Percentiles rank a stretch among this genome's conserved stretches.
These are phyloP conservation scores for Ecdyonurus torrentis DNA, from an alignment of 2,888 invertebrate species.

Conservation along the genomic window DNA sequence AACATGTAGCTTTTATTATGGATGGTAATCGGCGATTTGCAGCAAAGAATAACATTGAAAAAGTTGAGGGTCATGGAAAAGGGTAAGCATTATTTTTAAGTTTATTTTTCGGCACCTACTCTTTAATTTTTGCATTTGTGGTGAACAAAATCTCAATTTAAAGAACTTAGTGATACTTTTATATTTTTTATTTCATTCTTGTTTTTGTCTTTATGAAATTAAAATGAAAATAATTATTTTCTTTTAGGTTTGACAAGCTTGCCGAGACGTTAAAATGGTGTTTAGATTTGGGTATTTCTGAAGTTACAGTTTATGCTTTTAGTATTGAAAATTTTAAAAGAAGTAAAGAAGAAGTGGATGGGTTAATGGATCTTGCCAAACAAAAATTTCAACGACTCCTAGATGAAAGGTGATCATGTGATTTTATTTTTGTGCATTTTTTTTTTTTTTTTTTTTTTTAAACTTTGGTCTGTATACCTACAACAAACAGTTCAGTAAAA, in stretches of 20 bases:
- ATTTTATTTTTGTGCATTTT: slow-evolving; percentile 9
- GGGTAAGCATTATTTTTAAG: slow-evolving; percentile 24
- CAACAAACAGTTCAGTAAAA: too few relatives aligned
- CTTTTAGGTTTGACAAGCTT: slow-evolving; percentile 54
- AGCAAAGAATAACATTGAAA: slow-evolving; percentile 53
- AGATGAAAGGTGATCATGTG: slow-evolving; percentile 49
- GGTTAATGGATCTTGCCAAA: slow-evolving; percentile 69
- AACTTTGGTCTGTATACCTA: too few relatives aligned
- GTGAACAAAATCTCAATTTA: neutral
- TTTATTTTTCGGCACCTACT: neutral
- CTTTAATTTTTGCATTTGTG: slow-evolving; percentile 4
- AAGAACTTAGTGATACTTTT: neutral
- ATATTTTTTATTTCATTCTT: neutral
- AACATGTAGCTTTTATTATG: slow-evolving; percentile 95
- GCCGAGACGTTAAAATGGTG: slow-evolving; percentile 80
- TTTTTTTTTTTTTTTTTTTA: too few relatives aligned
- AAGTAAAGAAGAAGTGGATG: slow-evolving; percentile 72
- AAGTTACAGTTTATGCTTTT: slow-evolving; percentile 97
- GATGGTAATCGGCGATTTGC: slow-evolving; percentile 95
- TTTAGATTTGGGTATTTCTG: slow-evolving; percentile 71
- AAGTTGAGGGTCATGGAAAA: slow-evolving; percentile 63
- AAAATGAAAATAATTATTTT: too few relatives aligned
- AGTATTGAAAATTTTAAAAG: slow-evolving; percentile 98
- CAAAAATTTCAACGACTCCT: slow-evolving; percentile 71
- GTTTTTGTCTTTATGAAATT: slow-evolving; percentile 1